Evolutionary conservation across 2,797 vertebrate species (phyloP).

Genomic region (Alcedo quadribrachys): DNA sequence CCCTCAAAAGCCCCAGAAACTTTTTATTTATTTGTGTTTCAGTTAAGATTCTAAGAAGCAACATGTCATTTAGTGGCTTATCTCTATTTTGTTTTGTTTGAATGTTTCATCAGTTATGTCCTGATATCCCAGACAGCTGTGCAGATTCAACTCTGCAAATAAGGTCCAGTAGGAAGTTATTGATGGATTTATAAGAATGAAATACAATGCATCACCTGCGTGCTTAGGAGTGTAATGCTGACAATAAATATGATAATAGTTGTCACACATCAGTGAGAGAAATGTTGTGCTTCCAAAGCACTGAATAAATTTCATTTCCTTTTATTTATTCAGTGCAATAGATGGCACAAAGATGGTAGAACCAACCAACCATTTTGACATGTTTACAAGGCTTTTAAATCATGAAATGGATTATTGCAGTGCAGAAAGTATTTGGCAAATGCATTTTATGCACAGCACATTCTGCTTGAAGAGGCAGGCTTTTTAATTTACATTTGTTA

Average conservation of each 20-base stretch:
- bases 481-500: conserved; percentile 67
- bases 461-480: conserved; percentile 50
- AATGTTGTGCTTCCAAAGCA: conserved; percentile 81
- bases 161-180: conserved; percentile 78
- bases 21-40: not conserved
- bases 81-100: conserved; percentile 50
- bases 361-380: conserved; percentile 78
- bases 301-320: conserved; percentile 81
- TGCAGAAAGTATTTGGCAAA: conserved; percentile 58
- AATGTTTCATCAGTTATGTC: conserved; percentile 52
- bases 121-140: not conserved
- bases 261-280: conserved; percentile 85
- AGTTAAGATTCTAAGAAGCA: not conserved
- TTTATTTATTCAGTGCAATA: conserved; percentile 83
- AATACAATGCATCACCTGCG: conserved; percentile 81
- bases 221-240: conserved; percentile 85
- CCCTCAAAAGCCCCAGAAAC: not conserved
- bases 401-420: conserved; percentile 58
- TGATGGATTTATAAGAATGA: conserved; percentile 88
- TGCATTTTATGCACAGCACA: conserved; percentile 53
- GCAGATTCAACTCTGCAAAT: conserved; percentile 26
- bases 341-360: conserved; percentile 73
- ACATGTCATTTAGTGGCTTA: conserved; percentile 6
- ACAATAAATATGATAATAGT: conserved; percentile 90
- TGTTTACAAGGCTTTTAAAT: conserved; percentile 76